Base-by-base conservation (phyloP, 2,797 vertebrate genomes). In the Chelonia mydas region DNA sequence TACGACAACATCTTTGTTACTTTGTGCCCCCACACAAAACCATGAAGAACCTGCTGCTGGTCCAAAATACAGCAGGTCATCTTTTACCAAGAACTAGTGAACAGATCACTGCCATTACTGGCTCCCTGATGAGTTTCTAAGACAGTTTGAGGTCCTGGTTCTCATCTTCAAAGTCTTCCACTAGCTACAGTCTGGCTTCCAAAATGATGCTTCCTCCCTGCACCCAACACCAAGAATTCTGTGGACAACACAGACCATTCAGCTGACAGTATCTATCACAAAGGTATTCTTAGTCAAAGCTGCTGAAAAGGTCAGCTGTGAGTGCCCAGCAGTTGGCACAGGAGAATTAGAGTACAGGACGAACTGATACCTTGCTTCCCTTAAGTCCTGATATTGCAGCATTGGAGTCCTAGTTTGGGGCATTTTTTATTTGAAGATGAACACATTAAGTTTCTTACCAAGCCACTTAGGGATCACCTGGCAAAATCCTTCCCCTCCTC, bases 371-470 rank as follows among this genome's bases (percentile, higher is more conserved):
- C 79, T 17, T 55, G 1, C 1, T 77, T 50, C 2, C 82, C 31
- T 65, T 61, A 19, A 5, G 9, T 3, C 4, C 92, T 77, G 41
- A 13, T 82, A n/a, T 10, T 57, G 88, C 27, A 81, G 6, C 33
- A 72, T 21, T 84, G 50, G 51, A 77, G 16, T 53, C 74, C 19
- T 47, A 1, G 2, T 59, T 81, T 76, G 55, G 23, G 84, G 76
- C 81, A 90, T 83, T 81, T 31, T 94, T 88, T 92, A 49, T 53
- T 90, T 33, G 19, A 81, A 74, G 86, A 49, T 47, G 27, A 77
- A 47, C 25, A 41, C 68, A 76, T 47, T 47, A 47, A 49, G 41
- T 49, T 77, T 27, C 25, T 45, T 47, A 76, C 37, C 23, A 45
- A 45, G 45, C 41, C 41, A 28, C 72, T 47, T 47, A 25, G 41